These are phyloP conservation scores for Cephus sareptanus DNA, from an alignment of 2,888 invertebrate species.

Conservation along the genomic window DNA sequence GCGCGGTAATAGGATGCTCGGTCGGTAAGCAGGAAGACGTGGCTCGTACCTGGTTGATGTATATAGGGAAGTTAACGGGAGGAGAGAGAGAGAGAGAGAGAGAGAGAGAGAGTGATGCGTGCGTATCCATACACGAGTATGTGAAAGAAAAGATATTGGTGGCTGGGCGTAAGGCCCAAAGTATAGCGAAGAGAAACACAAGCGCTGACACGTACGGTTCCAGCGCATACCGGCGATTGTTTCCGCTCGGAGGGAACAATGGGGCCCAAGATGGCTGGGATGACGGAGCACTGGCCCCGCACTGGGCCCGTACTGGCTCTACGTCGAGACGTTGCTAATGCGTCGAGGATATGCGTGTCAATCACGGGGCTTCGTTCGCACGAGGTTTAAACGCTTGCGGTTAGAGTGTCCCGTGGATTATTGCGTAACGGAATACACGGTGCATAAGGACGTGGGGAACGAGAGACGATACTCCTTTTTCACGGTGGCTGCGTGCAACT, in stretches of 20 bases:
- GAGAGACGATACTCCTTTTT: no score
- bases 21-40: background rate
- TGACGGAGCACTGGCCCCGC: slow-evolving; percentile 16
- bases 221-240: slow-evolving; percentile 37
- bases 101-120: background rate
- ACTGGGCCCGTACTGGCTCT: background rate
- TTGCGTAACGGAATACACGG: no score
- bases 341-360: slow-evolving; percentile 30
- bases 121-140: no score
- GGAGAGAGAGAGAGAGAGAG: slow-evolving; percentile 3
- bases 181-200: background rate
- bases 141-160: no score
- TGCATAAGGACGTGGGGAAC: no score
- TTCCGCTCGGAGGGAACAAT: slow-evolving; percentile 35
- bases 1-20: background rate
- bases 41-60: background rate
- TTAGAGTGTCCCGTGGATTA: no score
- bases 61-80: background rate
- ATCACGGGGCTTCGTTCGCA: slow-evolving; percentile 25
- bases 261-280: slow-evolving; percentile 21
- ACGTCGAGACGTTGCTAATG: slow-evolving; percentile 18
- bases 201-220: slow-evolving; percentile 37
- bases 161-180: no score
- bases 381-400: slow-evolving; percentile 10
- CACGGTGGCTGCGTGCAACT: no score